Base-by-base conservation (phyloP, 2,113 vertebrate species). In the Mola mola region DNA sequence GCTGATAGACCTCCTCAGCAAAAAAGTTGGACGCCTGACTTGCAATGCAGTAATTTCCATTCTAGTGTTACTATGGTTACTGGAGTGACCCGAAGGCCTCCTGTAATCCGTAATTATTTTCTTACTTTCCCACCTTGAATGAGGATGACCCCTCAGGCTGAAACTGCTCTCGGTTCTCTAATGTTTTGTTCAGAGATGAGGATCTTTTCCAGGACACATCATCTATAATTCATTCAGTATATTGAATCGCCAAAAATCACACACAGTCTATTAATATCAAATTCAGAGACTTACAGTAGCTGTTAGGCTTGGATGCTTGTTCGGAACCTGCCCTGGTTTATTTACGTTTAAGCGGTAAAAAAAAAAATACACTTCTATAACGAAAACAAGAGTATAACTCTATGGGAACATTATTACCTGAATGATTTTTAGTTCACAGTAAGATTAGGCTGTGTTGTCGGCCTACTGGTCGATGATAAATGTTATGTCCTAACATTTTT, bases 151-250 rank as follows among this genome's bases (percentile, higher is more conserved):
- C 8, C 36, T n/a, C 15, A 4, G 15, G 36, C 15, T 38, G 15
- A n/a, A 38, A 38, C 8, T 21, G 17, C 41, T 43, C 41, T 13
- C 10, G 20, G 20, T 4, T 12, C 40, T 21, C 19, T 43, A 19
- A 20, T 16, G 36, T 20, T 17, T 17, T 20, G 2, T 20, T 20
- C 5, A 20, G 7, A 41, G 40, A 38, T 38, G 28, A 53, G 50
- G 71, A 34, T 64, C 42, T 61, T 81, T 78, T 79, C 55, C 59
- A 50, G 65, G 51, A 72, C 56, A 56, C 43, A 40, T 79, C 59
- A 79, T 85, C 40, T 69, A 79, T 83, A 77, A 83, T 81, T 84
- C 52, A 82, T 79, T 49, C 22, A 21, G 20, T 58, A 33, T 22
- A 75, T 69, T 64, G 53, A 72, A 57, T 72, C 38, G 21, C 36